A percentile compares a stretch with the other conserved stretches of the same genome.
These are phyloP conservation scores for Denticeps clupeoides DNA, from an alignment of 2,797 vertebrate genomes.

Conservation along the genomic window DNA sequence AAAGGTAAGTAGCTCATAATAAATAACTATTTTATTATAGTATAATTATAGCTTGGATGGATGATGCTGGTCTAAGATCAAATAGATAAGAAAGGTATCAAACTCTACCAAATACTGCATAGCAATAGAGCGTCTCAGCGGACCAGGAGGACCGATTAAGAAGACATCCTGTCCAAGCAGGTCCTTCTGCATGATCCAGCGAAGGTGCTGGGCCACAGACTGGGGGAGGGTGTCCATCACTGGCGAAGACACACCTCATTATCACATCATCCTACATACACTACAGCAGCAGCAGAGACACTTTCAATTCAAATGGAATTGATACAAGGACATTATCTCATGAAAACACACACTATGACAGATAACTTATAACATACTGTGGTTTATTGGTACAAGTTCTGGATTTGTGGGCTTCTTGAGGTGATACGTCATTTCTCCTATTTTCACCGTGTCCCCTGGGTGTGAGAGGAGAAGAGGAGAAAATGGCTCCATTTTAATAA, in stretches of 20 bases:
- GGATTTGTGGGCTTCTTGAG: slow-evolving; percentile 78
- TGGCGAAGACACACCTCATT: slow-evolving; percentile 22
- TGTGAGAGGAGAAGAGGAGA: no score
- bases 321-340: background rate
- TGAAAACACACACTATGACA: background rate
- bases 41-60: no score
- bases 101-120: slow-evolving; percentile 87
- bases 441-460: slow-evolving; percentile 80
- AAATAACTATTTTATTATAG: no score
- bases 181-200: slow-evolving; percentile 99
- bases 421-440: slow-evolving; percentile 82
- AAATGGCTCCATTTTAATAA: no score
- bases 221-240: slow-evolving; percentile 77
- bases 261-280: background rate
- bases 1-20: no score
- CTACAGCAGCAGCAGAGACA: no score
- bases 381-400: slow-evolving; percentile 88
- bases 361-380: slow-evolving; percentile 65
- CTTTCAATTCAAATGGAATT: no score
- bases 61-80: slow-evolving; percentile 30
- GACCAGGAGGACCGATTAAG: slow-evolving; percentile 91
- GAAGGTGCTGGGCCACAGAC: slow-evolving; percentile 75
- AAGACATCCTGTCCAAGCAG: slow-evolving; percentile 92
- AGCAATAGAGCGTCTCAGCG: slow-evolving; percentile 82
- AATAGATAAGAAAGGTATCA: no score